A percentile compares a stretch with the other conserved stretches of the same genome.
Conservation (phyloP, 2,888 invertebrate genomes). For the Plebejus melissa region DNA sequence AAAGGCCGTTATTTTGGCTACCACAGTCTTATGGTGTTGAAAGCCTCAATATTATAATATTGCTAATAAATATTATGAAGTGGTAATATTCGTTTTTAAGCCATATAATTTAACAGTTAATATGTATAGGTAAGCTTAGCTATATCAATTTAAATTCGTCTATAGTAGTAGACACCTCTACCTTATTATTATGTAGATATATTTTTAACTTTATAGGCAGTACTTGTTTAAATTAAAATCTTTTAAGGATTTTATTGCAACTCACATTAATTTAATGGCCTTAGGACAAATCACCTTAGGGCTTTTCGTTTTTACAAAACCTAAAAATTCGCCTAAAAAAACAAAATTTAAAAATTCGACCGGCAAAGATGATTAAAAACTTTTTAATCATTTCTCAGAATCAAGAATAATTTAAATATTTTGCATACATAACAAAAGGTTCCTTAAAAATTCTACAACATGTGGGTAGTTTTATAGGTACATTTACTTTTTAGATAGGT, state of each 20-base stretch:
- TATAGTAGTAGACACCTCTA: background rate
- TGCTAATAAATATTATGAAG: background rate
- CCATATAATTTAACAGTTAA: background rate
- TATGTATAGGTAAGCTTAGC: too few species aligned
- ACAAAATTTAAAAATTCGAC: background rate
- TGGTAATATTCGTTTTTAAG: background rate
- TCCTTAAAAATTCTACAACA: background rate
- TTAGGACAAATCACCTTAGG: background rate
- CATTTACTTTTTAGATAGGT: background rate
- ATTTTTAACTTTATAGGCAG: background rate
- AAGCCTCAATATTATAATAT: background rate
- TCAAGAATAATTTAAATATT: background rate
- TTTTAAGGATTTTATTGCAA: background rate
- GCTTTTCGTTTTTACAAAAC: background rate
- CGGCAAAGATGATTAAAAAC: background rate
- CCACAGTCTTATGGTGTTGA: background rate
- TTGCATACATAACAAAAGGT: background rate
- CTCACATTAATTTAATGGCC: background rate
- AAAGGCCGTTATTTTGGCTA: background rate
- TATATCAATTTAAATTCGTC: too few species aligned
- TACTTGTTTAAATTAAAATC: background rate
- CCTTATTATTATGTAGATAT: background rate
- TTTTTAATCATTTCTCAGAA: background rate
- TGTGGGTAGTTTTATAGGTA: background rate
- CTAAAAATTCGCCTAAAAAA: background rate